Conservation (phyloP, 2,113 vertebrate species). For the Cavia porcellus region DNA sequence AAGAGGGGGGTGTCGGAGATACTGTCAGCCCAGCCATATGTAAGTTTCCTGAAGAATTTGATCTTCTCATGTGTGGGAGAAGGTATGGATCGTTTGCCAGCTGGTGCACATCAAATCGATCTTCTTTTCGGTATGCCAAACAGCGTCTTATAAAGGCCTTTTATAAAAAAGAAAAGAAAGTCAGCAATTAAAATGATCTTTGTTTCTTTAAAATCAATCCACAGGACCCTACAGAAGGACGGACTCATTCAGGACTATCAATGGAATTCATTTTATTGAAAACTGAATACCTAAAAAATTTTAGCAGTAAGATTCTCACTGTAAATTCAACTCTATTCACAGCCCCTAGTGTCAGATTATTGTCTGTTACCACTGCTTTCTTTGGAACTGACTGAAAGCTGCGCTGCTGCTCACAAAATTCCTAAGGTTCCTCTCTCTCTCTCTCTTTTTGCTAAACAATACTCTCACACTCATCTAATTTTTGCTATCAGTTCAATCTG, state of each 20-base stretch:
- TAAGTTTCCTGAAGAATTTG: slow-evolving; percentile 98
- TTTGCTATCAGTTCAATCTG: slow-evolving; percentile 22
- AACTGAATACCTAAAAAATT: slow-evolving; percentile 18
- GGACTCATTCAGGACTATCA: neutral
- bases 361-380: neutral
- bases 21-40: slow-evolving; percentile 93
- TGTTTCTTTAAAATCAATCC: slow-evolving; percentile 40
- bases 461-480: neutral
- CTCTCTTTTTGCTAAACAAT: neutral
- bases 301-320: slow-evolving; percentile 6
- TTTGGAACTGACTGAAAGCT: neutral
- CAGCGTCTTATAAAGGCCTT: slow-evolving; percentile 99
- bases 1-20: slow-evolving; percentile 92
- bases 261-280: neutral
- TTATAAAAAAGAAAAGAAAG: neutral
- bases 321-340: neutral
- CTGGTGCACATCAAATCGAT: slow-evolving; percentile 97
- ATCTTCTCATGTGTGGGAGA: slow-evolving; percentile 98
- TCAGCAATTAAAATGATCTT: slow-evolving; percentile 46
- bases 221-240: neutral
- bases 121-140: slow-evolving; percentile 99
- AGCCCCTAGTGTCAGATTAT: neutral
- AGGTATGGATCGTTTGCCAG: slow-evolving; percentile 98
- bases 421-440: neutral
- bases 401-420: slow-evolving; percentile 24